A percentile compares a stretch with the other conserved stretches of the same genome.
These are phyloP conservation scores for Eledona agricola DNA, from an alignment of 2,888 invertebrate genomes.

Conservation along the genomic window DNA sequence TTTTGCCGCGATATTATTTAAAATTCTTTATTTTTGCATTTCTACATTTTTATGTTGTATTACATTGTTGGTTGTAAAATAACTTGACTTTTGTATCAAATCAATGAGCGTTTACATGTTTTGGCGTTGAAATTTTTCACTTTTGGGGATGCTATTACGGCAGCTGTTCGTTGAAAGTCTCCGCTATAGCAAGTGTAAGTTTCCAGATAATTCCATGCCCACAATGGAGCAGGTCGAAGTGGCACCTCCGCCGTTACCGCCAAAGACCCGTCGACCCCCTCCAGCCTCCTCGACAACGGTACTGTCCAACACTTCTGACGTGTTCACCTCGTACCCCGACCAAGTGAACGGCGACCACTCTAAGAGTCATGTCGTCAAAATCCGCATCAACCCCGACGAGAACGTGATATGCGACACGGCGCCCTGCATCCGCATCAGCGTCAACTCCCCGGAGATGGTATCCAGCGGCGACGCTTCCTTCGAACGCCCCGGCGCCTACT, in stretches of 20 bases:
- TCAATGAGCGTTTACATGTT: no score
- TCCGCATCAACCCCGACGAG: constrained; percentile 72
- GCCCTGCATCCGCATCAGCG: constrained; percentile 71
- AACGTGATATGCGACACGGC: constrained; percentile 60
- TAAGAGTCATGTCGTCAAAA: constrained; percentile 72
- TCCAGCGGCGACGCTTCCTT: constrained; percentile 60
- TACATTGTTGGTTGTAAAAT: no score
- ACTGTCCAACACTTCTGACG: constrained; percentile 55
- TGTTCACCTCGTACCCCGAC: constrained; percentile 49
- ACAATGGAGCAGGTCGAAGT: constrained; percentile 66
- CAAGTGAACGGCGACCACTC: constrained; percentile 58
- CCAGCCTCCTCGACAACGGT: constrained; percentile 62
- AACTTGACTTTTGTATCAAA: no score
- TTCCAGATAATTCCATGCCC: constrained; percentile 6
- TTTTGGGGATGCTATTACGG: no score
- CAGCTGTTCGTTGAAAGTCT: constrained; percentile 4
- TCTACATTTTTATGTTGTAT: no score
- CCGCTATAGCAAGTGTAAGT: constrained; percentile 1
- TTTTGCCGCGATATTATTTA: no score
- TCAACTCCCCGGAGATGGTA: constrained; percentile 65
- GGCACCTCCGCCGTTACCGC: constrained; percentile 67
- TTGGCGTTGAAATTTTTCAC: no score
- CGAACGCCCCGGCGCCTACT: constrained; percentile 57
- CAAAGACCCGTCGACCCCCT: constrained; percentile 59
- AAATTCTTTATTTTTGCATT: no score